Conservation (phyloP, 2,797 vertebrate genomes). For the Pipistrellus kuhlii region DNA sequence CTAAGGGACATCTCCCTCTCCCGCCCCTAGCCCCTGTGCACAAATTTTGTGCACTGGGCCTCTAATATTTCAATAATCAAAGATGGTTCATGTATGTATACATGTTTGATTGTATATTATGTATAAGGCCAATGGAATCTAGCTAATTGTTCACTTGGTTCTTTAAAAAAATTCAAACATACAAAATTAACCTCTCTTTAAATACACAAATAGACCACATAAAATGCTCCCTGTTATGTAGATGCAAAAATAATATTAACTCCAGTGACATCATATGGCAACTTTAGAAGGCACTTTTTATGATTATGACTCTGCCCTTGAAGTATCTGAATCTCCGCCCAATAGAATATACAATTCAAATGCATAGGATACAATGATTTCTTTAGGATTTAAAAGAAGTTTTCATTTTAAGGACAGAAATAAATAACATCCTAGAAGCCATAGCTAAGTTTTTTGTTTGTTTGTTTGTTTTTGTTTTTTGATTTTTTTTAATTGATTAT, state of each 20-base stretch:
- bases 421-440: background rate
- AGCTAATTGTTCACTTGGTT: slow-evolving; percentile 11
- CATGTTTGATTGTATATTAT: slow-evolving; percentile 31
- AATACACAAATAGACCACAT: slow-evolving; percentile 39
- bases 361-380: background rate
- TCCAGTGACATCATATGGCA: slow-evolving; percentile 40
- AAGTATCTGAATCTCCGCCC: background rate
- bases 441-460: background rate
- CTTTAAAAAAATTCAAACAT: slow-evolving; percentile 66
- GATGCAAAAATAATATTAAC: slow-evolving; percentile 15
- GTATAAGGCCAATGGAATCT: slow-evolving; percentile 57
- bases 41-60: too few relatives aligned
- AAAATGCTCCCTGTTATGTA: slow-evolving; percentile 6
- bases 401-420: background rate
- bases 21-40: too few relatives aligned
- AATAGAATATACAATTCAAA: slow-evolving; percentile 2
- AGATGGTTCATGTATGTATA: slow-evolving; percentile 67
- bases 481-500: too few relatives aligned
- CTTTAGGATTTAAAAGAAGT: slow-evolving; percentile 67
- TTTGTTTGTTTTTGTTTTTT: too few relatives aligned
- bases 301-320: slow-evolving; percentile 58
- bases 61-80: slow-evolving; percentile 75
- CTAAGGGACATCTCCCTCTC: too few relatives aligned
- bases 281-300: slow-evolving; percentile 81
- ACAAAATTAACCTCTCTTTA: slow-evolving; percentile 63